Base-by-base conservation (phyloP, 23 tunicate species). In the Halocynthia aurantium region DNA sequence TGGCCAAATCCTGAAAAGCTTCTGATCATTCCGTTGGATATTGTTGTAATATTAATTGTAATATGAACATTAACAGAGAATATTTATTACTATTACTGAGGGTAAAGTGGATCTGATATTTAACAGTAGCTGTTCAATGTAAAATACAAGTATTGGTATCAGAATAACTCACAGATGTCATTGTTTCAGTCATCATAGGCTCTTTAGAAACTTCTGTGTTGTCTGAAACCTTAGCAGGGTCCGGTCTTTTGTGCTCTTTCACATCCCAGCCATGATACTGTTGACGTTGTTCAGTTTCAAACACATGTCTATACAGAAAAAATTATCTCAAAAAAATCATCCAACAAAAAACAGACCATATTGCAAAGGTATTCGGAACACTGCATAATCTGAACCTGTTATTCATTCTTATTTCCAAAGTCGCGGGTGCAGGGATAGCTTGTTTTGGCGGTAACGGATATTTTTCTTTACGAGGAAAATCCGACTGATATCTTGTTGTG, bases 201-300 rank as follows among this genome's bases (percentile, higher is more conserved):
- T 82, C 91, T 11, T 83, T 73, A 19, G 98, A 86, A n/a, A 82
- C 50, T 70, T 92, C 81, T 9, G 98, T 92, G 84, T 92, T 86
- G 63, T 92, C 98, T 51, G 62, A 53, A 13, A 92, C 53, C 63
- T 92, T 92, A 8, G 85, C 78, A 2, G 75, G 73, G 20, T 52
- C 82, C 6, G 88, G 88, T 71, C 98, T 67, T 60, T 61, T 77
- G 55, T 86, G 87, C 52, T 86, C 67, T 15, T 82, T 85, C 58
- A 86, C 88, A 82, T 92, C 90, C 98, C 98, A 92, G 8, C 98
- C 98, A 57, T 86, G 92, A 64, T 53, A 92, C 40, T 86, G 83
- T 10, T 92, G 68, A 20, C 88, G 61, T 66, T 92, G 98, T 73
- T 92, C 98, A 11, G 98, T 92, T 15, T 79, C 84, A 52, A 86